Evolutionary conservation across 2,113 vertebrate species (phyloP), one percentile per base, ranked within the genome.

Genomic region (Aegotheles bennettii): DNA sequence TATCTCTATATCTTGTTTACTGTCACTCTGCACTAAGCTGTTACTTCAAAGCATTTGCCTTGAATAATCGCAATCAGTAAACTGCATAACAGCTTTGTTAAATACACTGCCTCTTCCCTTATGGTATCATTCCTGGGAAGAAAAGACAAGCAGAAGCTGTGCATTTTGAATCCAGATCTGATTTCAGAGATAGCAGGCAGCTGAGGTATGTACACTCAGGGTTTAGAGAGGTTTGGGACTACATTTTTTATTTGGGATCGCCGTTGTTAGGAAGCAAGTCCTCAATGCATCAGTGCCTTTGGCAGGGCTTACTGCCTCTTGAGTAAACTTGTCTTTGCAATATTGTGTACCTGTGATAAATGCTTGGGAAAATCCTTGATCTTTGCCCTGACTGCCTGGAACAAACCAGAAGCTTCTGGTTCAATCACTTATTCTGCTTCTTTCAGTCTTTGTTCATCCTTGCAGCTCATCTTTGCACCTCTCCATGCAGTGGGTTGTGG

Each of bases 1-100:
- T 96, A 97, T 96, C 95, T 96, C 93, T 94, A 64, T 12, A 96
- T 96, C 96, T 96, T 96, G 92, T 97, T 96, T 97, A 97, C 95
- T 94, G 90, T 92, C 94, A 90, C 90, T 95, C 93, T 90, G 76
- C 85, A 68, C 90, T 96, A 97, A 96, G 93, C 95, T 95, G 80
- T 89, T 96, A 95, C 95, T 97, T 96, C 96, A 97, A 96, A 97
- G 95, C 86, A 19, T 91, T 96, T 96, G 83, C 92, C 93, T 92
- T 91, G 96, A 95, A 96, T 97, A 96, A 96, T 96, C 90, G 73
- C 86, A 67, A 84, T 92, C 95, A 89, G 93, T 94, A 97, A 96
- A 96, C 95, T 73, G 94, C 92, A 87, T 84, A 92, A 92, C 92
- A 94, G 93, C 94, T 90, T 82, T 88, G 90, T 91, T 95, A 92